Base-by-base conservation (phyloP, 2,113 vertebrate genomes). In the Alouatta palliata region DNA sequence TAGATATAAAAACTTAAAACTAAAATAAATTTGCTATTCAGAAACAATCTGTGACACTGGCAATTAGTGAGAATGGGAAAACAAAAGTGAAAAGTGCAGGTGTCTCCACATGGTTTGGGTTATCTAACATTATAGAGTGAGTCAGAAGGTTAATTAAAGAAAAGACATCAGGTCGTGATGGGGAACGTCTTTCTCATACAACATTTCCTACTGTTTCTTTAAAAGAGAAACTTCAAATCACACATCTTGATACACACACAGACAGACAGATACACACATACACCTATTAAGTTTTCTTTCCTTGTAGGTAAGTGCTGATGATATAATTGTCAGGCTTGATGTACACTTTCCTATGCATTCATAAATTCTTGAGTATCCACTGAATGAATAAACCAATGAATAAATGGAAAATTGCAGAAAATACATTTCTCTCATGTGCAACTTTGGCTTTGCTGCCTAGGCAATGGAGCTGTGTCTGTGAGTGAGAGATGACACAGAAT, bases 101-200 rank as follows among this genome's bases (percentile, higher is more conserved):
- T 64, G 64, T 89, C 68, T 56, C 85, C 37, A 68, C 85, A 76
- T 86, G 76, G 70, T 83, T 96, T 87, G 52, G 54, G 95, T 94
- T 37, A 45, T 68, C 45, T n/a, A 70, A 95, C 93, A 96, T 71
- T 47, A 47, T 0, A 66, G 43, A 90, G 84, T 25, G 40, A 93
- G 77, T 95, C 88, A 89, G 95, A 97, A 97, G 92, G 92, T 92
- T 96, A 77, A 70, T 96, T 91, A 94, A 95, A 76, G 71, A 91
- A 87, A 95, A 97, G 88, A 64, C 37, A 92, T 82, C 84, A 68
- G 84, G 49, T 80, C 19, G 3, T 32, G 88, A 96, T 21, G 45
- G 54, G 54, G 83, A 90, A 91, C n/a, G 37, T 95, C 83, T 90
- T 94, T 96, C 94, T 95, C 58, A 92, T 12, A 79, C 35, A 76